Base-by-base conservation (phyloP, 1,140 invertebrate species). In the Dreissena polymorpha region DNA sequence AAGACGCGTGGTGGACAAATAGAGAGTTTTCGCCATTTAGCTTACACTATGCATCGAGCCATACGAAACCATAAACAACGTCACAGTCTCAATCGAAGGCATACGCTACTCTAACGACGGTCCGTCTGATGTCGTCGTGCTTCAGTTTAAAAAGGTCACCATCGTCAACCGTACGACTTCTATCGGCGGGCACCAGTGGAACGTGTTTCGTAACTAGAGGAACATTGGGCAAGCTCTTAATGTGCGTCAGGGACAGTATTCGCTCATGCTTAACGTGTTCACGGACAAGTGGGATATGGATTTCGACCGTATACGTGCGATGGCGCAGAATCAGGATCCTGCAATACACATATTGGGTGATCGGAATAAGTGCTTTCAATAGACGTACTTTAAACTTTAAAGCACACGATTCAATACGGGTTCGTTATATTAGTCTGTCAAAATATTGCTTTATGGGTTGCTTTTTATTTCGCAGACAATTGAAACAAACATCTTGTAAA, bases 271-370 rank as follows among this genome's bases (percentile, higher is more conserved):
- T 10, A 23, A 23, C 12, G 70, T 73, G 1, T 23, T 53, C 6
- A 81, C 79, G 0, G 79, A 81, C 70, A 0, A 39, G 51, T 81
- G 79, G 79, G 79, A 70, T 23, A 50, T 81, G 3, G 79, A 81
- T n/a, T 73, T 81, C 6, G 79, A 81, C 55, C 72, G 79, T 53
- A 81, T 81, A 14, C 23, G 69, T n/a, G 0, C 73, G 51, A 73
- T 65, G 70, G n/a, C 57, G 7, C 69, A 81, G 55, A 72, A 81
- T 53, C 79, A 81, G 39, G 50, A 67, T 53, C 79, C 79, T n/a
- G 60, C 12, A 23, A n/a, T 25, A 16, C 21, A 72, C 5, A 3
- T 81, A 21, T 72, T 81, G n/a, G n/a, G n/a, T n/a, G n/a, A n/a
- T n/a, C n/a, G n/a, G n/a, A n/a, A n/a, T n/a, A n/a, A n/a, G n/a